Evolutionary conservation across 2,888 invertebrate species (phyloP).

Genomic region (Trachelus iudaicus): DNA sequence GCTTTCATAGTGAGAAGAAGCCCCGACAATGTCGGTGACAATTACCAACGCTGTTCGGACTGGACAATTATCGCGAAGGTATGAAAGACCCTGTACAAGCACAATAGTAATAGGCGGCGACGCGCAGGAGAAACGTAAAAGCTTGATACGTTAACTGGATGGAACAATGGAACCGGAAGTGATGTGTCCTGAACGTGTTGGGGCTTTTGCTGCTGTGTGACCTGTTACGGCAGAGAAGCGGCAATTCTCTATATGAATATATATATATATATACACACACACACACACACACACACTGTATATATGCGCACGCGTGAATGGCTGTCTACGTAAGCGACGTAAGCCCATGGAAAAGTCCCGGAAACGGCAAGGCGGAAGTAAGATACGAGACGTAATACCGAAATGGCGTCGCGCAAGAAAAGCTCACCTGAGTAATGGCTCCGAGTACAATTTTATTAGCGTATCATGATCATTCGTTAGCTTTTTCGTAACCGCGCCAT

Average conservation of each 20-base stretch:
- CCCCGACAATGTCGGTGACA: not conserved
- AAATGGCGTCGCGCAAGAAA: constrained; percentile 4
- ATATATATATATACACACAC: too few relatives aligned
- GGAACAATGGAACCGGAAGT: not conserved
- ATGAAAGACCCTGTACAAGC: too few relatives aligned
- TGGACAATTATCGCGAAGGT: not conserved
- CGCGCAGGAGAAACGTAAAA: not conserved
- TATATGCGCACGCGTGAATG: too few relatives aligned
- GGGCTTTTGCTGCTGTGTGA: too few relatives aligned
- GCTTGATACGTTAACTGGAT: not conserved
- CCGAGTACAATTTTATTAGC: constrained; percentile 2
- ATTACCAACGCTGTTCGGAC: not conserved
- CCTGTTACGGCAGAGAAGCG: too few relatives aligned
- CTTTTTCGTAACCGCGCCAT: not conserved
- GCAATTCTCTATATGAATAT: too few relatives aligned
- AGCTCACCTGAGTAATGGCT: constrained; percentile 4
- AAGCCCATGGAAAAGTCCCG: not conserved
- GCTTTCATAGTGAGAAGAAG: not conserved
- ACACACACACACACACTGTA: too few relatives aligned
- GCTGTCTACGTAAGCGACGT: too few relatives aligned
- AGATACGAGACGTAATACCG: not conserved
- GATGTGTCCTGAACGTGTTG: too few relatives aligned
- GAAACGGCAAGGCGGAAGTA: not conserved
- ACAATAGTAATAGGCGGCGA: not conserved
- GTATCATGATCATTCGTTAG: constrained; percentile 5